phyloP scores from a whole-genome alignment of 2,888 invertebrate genomes.

The Capitulum mitella region DNA sequence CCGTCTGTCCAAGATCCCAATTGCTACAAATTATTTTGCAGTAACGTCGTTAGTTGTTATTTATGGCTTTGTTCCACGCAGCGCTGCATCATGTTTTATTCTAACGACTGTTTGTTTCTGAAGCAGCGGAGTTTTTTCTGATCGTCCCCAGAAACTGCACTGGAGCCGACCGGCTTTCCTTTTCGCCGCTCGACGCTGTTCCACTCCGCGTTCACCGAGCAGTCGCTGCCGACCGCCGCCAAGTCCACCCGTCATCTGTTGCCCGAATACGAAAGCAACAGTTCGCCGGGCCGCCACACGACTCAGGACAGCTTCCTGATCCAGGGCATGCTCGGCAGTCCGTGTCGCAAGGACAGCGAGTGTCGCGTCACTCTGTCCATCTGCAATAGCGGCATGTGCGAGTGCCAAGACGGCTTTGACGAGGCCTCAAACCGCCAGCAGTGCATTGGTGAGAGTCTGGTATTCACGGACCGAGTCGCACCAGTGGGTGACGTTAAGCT shows the following conservation, averaged over 20 bases:
- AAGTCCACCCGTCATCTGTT: slow-evolving; percentile 30
- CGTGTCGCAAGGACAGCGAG: slow-evolving; percentile 61
- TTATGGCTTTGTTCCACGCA: too few species aligned
- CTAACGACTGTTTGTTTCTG: not conserved
- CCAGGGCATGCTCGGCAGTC: slow-evolving; percentile 65
- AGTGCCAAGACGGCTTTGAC: slow-evolving; percentile 60
- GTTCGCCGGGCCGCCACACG: slow-evolving; percentile 56
- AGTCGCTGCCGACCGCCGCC: not conserved
- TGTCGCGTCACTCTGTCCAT: slow-evolving; percentile 62
- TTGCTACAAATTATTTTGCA: too few species aligned
- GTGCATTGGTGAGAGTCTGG: slow-evolving; percentile 56
- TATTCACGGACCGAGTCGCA: too few species aligned
- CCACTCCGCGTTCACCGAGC: not conserved
- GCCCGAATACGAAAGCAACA: slow-evolving; percentile 34
- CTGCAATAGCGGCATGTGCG: slow-evolving; percentile 66
- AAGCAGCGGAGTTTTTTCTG: not conserved
- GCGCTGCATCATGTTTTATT: not conserved
- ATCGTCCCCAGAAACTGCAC: not conserved
- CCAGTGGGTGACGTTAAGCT: too few species aligned
- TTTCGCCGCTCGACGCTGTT: slow-evolving; percentile 1
- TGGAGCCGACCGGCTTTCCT: slow-evolving; percentile 32
- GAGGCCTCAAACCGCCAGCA: slow-evolving; percentile 58
- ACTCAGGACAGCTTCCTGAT: slow-evolving; percentile 57
- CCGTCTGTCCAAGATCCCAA: too few species aligned
- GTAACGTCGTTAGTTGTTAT: too few species aligned